Conservation (phyloP, 2,113 vertebrate species). For the Strix aluco region DNA sequence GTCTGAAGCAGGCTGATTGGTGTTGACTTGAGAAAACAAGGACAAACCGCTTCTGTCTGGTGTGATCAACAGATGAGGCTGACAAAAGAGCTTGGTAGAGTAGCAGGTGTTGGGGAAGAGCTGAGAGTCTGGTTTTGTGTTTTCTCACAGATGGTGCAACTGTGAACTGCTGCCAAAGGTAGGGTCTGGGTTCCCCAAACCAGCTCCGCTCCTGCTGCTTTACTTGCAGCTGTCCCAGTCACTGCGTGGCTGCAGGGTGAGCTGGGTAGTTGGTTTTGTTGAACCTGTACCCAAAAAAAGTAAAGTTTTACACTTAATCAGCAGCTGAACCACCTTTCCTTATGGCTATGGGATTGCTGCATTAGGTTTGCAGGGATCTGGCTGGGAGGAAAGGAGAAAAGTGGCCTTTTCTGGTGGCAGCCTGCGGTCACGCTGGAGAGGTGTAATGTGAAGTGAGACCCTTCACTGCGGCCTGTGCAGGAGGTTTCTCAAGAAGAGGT, state of each 20-base stretch:
- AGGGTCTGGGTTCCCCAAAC: background rate
- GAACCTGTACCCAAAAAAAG: background rate
- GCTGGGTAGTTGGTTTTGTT: background rate
- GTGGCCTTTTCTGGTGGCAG: background rate
- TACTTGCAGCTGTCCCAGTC: background rate
- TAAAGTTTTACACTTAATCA: background rate
- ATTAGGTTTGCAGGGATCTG: background rate
- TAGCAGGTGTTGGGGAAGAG: background rate
- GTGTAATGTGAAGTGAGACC: accelerated
- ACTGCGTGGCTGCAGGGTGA: background rate
- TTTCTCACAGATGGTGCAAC: background rate
- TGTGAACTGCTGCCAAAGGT: background rate
- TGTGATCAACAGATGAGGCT: background rate
- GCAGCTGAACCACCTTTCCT: background rate
- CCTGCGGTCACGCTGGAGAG: background rate
- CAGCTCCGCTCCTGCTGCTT: background rate
- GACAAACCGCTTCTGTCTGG: background rate
- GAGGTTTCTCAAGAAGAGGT: background rate
- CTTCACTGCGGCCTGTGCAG: background rate
- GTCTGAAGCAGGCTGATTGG: background rate
- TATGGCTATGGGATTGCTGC: accelerated
- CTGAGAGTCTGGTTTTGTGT: background rate
- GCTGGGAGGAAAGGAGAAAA: background rate
- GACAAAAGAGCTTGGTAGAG: background rate
- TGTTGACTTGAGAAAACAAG: background rate